Evolutionary conservation across 2,797 vertebrate genomes (phyloP).

Genomic region (Pogonophryne albipinna): DNA sequence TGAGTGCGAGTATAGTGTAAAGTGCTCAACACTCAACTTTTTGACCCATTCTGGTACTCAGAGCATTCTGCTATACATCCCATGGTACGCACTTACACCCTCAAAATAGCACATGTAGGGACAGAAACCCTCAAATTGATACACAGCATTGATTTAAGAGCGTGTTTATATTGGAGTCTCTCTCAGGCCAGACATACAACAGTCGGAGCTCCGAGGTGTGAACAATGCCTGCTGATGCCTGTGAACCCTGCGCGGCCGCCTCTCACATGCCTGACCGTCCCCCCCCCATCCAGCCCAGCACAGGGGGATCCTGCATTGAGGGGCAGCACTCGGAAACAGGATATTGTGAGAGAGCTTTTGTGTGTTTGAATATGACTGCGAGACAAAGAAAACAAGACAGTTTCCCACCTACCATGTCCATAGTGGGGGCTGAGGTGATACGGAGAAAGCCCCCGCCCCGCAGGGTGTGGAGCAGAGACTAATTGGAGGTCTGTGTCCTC

Average conservation of each 20-base stretch:
- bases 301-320: constrained; percentile 31
- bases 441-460: constrained; percentile 3
- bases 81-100: no score
- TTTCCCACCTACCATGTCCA: constrained; percentile 42
- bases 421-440: constrained; percentile 16
- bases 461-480: neutral
- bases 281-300: constrained; percentile 24
- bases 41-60: no score
- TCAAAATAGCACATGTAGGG: no score
- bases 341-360: constrained; percentile 63
- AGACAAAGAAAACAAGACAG: constrained; percentile 39
- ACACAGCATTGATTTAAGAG: neutral
- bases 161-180: neutral
- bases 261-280: constrained; percentile 57
- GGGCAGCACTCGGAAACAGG: constrained; percentile 71
- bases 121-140: no score
- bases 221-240: constrained; percentile 39
- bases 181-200: no score
- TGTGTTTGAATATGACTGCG: constrained; percentile 48
- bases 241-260: constrained; percentile 44
- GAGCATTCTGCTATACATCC: no score
- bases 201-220: neutral
- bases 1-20: no score
- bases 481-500: constrained; percentile 5
- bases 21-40: no score